These are phyloP conservation scores for Drosophila auraria DNA, from an alignment of 1,140 invertebrate genomes.

Conservation along the genomic window DNA sequence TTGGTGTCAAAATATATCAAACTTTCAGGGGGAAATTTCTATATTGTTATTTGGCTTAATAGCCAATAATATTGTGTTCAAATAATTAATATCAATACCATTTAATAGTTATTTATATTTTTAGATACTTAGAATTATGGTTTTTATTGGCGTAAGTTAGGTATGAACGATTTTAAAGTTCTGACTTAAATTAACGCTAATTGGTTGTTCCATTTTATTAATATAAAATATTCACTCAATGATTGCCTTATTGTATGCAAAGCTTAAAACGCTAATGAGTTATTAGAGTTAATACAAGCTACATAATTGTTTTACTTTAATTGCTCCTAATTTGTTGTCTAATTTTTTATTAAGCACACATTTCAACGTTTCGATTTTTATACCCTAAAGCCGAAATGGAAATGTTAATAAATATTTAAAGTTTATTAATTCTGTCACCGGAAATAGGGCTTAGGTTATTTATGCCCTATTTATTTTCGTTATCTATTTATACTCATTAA, in stretches of 20 bases:
- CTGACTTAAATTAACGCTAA: neutral
- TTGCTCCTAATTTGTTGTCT: neutral
- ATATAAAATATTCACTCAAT: neutral
- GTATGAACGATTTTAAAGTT: too few relatives aligned
- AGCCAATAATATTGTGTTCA: too few relatives aligned
- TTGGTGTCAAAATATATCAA: neutral
- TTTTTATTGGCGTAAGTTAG: too few relatives aligned
- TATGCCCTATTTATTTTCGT: too few relatives aligned
- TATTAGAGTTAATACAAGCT: neutral
- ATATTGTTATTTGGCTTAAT: too few relatives aligned
- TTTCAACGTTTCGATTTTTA: neutral
- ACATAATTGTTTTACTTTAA: constrained; percentile 9
- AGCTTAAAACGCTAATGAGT: neutral
- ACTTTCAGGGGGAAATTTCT: too few relatives aligned
- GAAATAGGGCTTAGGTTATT: neutral
- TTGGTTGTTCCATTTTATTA: neutral
- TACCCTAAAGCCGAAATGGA: neutral
- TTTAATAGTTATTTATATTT: too few relatives aligned
- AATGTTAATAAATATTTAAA: neutral
- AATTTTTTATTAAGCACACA: neutral
- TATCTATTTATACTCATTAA: neutral
- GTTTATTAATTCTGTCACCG: neutral
- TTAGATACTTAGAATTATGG: too few relatives aligned
- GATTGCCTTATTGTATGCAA: neutral
- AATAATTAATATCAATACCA: too few relatives aligned